Base-by-base conservation (phyloP, 2,888 invertebrate species). In the Athalia cordata region DNA sequence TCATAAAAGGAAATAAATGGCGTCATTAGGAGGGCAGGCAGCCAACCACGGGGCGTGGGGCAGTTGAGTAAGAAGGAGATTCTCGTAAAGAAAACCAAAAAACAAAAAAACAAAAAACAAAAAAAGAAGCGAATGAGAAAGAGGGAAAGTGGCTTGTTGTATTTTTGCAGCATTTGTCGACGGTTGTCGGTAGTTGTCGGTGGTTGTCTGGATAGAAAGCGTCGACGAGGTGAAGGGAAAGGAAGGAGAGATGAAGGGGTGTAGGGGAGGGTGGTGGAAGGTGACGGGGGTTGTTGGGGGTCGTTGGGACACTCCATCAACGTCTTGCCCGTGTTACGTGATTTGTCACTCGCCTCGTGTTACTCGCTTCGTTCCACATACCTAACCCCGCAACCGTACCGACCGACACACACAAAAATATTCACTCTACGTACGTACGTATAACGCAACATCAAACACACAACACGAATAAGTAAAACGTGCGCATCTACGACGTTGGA, bases 1-100 rank as follows among this genome's bases (percentile, higher is more conserved):
- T 87, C 89, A 88, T 89, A 90, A 90, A 90, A 89, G 88, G 85
- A 88, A 90, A 91, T 90, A 87, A 89, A 91, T 89, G 87, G 88
- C 86, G 87, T 90, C 90, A 90, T 91, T 91, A 91, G 89, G 86
- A 86, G 83, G 86, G 86, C 61, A 74, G 77, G 79, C 79, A 78
- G 79, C 67, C 64, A 43, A 61, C 45, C 81, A 55, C 29, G 29
- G 29, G 61, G 61, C 61, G 61, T 61, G 61, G 5, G 59, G 59
- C 59, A 11, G 59, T 13, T 5, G 59, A n/a, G 59, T 11, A 59
- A 13, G 59, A 59, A 29, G 29, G 29, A 29, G 29, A 29, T 29
- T 29, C 29, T 29, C 29, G 29, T 29, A 29, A 29, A 29, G 29
- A 8, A 9, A 8, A 9, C 9, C 3, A 43, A 15, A 15, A 29